A percentile compares a stretch with the other conserved stretches of the same genome.
Evolutionary conservation across 2,113 vertebrate species (phyloP).

Genomic region (Bubalus kerabau): DNA sequence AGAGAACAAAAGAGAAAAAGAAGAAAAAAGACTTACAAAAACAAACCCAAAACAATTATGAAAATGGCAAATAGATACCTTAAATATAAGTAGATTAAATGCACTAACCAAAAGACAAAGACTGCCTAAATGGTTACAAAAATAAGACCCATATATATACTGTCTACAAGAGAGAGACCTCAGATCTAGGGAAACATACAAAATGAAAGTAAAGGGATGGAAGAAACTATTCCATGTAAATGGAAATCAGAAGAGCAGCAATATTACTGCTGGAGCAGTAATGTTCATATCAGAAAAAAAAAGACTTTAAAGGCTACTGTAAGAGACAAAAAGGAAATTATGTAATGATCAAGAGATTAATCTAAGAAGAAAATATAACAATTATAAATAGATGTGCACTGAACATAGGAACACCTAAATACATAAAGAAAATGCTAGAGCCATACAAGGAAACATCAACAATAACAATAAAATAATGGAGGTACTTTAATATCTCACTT

Average conservation of each 20-base stretch:
- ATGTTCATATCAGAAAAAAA: neutral
- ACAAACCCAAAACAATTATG: neutral
- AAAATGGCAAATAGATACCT: neutral
- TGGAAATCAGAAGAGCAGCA: neutral
- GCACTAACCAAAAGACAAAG: neutral
- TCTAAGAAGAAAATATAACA: neutral
- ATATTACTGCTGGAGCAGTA: neutral
- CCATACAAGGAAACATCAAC: neutral
- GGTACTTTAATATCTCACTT: neutral
- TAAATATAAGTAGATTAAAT: neutral
- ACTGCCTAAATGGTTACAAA: neutral
- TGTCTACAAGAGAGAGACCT: neutral
- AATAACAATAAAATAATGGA: neutral
- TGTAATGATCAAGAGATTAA: neutral
- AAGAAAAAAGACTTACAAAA: neutral
- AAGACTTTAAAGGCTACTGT: neutral
- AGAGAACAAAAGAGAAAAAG: neutral
- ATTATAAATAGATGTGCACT: neutral
- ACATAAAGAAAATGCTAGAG: neutral
- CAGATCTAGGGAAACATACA: neutral
- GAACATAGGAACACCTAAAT: neutral
- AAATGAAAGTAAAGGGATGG: neutral
- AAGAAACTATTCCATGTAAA: neutral
- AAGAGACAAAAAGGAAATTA: neutral
- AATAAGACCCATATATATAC: neutral